phyloP scores from a whole-genome alignment of 2,797 vertebrate genomes.

The Anas bernieri region DNA sequence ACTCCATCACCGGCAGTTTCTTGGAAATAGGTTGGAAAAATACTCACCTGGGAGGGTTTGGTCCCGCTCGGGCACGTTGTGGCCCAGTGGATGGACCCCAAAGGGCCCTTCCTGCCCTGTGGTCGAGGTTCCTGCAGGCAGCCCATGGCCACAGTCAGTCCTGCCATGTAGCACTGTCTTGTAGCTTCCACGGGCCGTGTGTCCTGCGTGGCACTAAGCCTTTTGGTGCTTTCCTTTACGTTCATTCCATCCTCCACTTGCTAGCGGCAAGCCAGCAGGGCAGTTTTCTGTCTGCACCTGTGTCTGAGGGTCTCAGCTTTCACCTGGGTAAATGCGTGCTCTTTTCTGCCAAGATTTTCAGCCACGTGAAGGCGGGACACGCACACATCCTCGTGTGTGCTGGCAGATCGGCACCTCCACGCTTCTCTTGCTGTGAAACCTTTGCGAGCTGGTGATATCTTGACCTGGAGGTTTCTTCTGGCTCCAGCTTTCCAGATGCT shows the following conservation, averaged over 20 bases:
- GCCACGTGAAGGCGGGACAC: accelerated
- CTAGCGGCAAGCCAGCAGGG: accelerated
- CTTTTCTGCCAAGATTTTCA: not conserved
- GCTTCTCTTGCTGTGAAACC: not conserved
- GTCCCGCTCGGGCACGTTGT: too few relatives aligned
- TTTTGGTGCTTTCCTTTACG: not conserved
- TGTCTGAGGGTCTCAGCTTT: not conserved
- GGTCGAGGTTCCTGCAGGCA: not conserved
- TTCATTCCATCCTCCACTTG: not conserved
- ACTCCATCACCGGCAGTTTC: not conserved
- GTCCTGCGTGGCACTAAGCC: not conserved
- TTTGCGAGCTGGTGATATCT: not conserved
- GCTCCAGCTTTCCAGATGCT: not conserved
- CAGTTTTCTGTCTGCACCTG: not conserved
- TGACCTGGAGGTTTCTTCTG: not conserved
- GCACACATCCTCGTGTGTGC: not conserved
- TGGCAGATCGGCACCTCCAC: not conserved
- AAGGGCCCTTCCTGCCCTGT: not conserved
- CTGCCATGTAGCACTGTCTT: not conserved
- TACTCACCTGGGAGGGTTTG: not conserved
- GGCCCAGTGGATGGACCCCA: not conserved
- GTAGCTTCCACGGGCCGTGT: not conserved
- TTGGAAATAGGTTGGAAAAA: not conserved
- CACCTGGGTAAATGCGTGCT: too few relatives aligned
- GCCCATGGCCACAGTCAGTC: not conserved